Percentiles rank a stretch among this genome's conserved stretches.
phyloP scores from a whole-genome alignment of 2,113 vertebrate genomes.

The Mesocricetus auratus region DNA sequence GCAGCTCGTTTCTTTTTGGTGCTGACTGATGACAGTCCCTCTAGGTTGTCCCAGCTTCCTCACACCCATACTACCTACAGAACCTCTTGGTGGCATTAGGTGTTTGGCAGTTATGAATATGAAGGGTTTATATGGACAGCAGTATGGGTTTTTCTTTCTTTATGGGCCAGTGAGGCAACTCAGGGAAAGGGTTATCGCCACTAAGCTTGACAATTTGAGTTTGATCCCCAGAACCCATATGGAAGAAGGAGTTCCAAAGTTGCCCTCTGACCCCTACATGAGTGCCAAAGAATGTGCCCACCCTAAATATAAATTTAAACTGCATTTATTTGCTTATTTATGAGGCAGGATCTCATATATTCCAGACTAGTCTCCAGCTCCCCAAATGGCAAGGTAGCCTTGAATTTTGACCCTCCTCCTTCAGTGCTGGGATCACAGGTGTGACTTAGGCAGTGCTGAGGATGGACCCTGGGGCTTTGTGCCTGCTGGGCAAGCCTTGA shows the following conservation, averaged over 20 bases:
- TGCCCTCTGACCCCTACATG: background rate
- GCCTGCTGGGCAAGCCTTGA: background rate
- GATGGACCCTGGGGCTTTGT: background rate
- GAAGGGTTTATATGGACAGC: no score
- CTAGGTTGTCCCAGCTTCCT: background rate
- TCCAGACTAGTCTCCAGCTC: background rate
- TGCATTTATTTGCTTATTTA: background rate
- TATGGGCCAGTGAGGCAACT: background rate
- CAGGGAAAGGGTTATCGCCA: background rate
- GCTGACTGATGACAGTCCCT: accelerated
- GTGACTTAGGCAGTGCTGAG: background rate
- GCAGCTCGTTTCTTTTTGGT: no score
- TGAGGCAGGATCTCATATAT: background rate
- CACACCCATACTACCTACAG: background rate
- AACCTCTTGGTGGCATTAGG: background rate
- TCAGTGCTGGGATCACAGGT: background rate
- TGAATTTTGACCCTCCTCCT: background rate
- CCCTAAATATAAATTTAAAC: background rate
- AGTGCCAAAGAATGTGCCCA: no score
- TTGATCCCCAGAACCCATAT: background rate
- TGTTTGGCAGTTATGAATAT: background rate
- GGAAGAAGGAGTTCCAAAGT: background rate
- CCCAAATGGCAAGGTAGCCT: background rate
- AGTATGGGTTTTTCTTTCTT: background rate
- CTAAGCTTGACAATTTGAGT: background rate